Percentiles rank a stretch among this genome's conserved stretches.
phyloP scores from a whole-genome alignment of 1,140 invertebrate species.

The Scaptomyza pallida region DNA sequence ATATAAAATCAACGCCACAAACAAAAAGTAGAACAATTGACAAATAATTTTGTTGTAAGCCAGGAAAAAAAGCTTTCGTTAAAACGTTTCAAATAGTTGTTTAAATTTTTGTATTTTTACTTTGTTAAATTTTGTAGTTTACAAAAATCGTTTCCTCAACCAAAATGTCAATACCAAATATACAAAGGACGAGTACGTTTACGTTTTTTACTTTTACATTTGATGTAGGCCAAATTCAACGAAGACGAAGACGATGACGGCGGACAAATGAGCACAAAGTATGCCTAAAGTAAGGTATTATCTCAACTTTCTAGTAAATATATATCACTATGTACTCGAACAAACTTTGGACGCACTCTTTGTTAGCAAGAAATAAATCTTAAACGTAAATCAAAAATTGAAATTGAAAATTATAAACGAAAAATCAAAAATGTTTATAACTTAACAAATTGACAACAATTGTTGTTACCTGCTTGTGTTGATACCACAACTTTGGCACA shows the following conservation, averaged over 20 bases:
- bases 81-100: neutral
- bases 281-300: conserved; percentile 30
- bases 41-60: conserved; percentile 40
- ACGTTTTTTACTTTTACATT: conserved; percentile 15
- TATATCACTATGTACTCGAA: conserved; percentile 26
- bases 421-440: conserved; percentile 16
- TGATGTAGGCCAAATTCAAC: conserved; percentile 35
- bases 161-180: conserved; percentile 72
- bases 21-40: conserved; percentile 37
- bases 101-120: conserved; percentile 14
- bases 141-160: conserved; percentile 81
- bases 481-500: conserved; percentile 92
- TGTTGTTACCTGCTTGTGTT: conserved; percentile 86
- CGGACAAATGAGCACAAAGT: conserved; percentile 53
- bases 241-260: conserved; percentile 37
- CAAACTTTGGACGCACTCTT: conserved; percentile 44
- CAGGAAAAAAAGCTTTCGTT: conserved; percentile 64
- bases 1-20: conserved; percentile 26
- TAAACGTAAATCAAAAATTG: conserved; percentile 33
- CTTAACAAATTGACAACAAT: conserved; percentile 20
- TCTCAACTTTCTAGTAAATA: conserved; percentile 26
- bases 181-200: conserved; percentile 44
- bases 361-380: conserved; percentile 50
- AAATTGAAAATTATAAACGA: conserved; percentile 34
- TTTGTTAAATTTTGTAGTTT: conserved; percentile 21